Evolutionary conservation across 2,797 vertebrate genomes (phyloP).

Genomic region (Capromys pilorides): DNA sequence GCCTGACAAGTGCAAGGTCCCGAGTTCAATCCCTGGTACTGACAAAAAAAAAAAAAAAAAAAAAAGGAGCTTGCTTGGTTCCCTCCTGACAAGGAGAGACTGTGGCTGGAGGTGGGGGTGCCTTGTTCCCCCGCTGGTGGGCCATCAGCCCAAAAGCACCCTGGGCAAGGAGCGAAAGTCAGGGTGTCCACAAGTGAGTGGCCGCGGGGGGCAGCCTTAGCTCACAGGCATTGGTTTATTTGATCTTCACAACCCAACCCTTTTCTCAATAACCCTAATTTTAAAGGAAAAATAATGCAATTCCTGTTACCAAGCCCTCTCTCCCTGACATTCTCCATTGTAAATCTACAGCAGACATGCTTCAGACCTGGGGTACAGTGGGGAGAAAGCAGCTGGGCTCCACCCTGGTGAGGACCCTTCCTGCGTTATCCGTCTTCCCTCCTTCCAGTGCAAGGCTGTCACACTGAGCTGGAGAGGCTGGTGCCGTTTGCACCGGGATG

Average conservation of each 20-base stretch:
- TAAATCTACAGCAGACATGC: background rate
- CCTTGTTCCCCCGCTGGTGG: background rate
- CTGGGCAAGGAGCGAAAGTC: background rate
- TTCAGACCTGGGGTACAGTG: background rate
- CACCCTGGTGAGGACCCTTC: background rate
- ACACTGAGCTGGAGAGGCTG: background rate
- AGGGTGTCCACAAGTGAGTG: background rate
- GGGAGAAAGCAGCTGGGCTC: background rate
- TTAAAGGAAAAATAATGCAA: slow-evolving; percentile 7
- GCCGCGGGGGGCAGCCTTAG: background rate
- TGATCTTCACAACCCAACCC: slow-evolving; percentile 5
- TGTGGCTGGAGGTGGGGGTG: background rate
- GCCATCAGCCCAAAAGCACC: background rate
- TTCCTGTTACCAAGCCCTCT: background rate
- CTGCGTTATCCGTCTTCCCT: background rate
- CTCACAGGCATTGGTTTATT: background rate
- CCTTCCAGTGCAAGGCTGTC: background rate
- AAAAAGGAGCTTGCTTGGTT: no score
- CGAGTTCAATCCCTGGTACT: no score
- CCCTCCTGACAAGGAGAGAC: background rate
- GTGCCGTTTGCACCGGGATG: background rate
- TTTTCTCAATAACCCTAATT: background rate
- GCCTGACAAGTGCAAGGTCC: no score
- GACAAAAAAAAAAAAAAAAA: no score
- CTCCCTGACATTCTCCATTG: background rate